Evolutionary conservation across 2,113 vertebrate genomes (phyloP).

Genomic region (Sclerurus mexicanus): DNA sequence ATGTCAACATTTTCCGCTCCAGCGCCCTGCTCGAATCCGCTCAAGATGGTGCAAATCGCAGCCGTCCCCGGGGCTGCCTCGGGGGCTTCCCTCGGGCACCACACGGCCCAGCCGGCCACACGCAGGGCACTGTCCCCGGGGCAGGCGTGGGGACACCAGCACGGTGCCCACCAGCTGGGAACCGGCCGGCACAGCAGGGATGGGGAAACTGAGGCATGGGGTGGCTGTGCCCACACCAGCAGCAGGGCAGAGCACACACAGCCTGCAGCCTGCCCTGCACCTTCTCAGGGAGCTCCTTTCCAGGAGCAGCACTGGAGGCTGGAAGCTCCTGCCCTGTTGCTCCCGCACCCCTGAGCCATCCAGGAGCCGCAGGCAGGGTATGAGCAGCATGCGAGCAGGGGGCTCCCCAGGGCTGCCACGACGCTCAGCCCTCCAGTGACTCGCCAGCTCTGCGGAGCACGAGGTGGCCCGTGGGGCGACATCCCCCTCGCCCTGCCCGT

Average conservation of each 20-base stretch:
- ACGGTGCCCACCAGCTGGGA: fast-evolving
- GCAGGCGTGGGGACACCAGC: fast-evolving
- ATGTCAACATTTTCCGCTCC: conserved; percentile 42
- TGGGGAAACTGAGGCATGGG: not conserved
- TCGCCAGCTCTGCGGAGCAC: fast-evolving
- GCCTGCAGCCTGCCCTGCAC: not conserved
- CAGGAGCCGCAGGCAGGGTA: not conserved
- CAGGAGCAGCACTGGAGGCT: not conserved
- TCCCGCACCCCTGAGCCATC: not conserved
- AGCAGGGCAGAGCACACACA: fast-evolving
- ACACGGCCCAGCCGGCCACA: not conserved
- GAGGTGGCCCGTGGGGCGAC: fast-evolving
- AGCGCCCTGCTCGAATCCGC: not conserved
- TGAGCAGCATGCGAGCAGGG: fast-evolving
- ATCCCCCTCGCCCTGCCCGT: not conserved
- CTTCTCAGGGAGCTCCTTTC: fast-evolving
- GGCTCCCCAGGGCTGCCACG: fast-evolving
- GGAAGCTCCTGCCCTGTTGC: not conserved
- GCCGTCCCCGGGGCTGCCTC: not conserved
- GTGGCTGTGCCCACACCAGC: not conserved
- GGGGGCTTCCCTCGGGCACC: not conserved
- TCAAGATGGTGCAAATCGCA: conserved; percentile 51
- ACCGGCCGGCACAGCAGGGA: not conserved
- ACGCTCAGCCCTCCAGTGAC: not conserved
- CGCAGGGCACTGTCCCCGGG: fast-evolving